A percentile compares a stretch with the other conserved stretches of the same genome.
phyloP scores from a whole-genome alignment of 1,140 invertebrate species.

The Anadara kagoshimensis region DNA sequence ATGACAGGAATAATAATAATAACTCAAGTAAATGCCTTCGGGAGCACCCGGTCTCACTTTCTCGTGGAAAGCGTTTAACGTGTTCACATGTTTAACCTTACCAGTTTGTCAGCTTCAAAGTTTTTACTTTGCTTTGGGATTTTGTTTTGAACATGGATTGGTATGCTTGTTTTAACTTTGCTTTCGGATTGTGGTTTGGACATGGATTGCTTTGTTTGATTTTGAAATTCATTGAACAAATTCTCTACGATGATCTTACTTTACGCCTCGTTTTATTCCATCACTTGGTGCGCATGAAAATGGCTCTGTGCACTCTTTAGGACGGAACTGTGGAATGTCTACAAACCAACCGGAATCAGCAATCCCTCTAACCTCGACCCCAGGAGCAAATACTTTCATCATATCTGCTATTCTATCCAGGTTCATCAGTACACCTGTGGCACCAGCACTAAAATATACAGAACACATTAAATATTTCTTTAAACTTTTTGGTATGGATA shows the following conservation, averaged over 20 bases:
- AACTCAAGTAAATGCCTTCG: neutral
- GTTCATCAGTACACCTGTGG: constrained; percentile 92
- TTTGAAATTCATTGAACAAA: neutral
- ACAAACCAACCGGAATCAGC: constrained; percentile 96
- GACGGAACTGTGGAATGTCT: constrained; percentile 84
- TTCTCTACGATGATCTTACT: constrained; percentile 66
- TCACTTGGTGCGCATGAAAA: constrained; percentile 78
- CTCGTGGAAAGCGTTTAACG: neutral
- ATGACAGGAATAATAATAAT: no score
- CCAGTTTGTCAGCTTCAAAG: no score
- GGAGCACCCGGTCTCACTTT: neutral
- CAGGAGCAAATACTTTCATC: constrained; percentile 76
- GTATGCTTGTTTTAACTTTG: no score
- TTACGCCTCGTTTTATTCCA: constrained; percentile 84
- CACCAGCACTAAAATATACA: constrained; percentile 84
- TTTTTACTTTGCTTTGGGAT: no score
- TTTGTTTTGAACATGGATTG: no score
- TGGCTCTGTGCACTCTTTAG: constrained; percentile 72
- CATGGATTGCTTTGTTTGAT: no score
- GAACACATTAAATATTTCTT: neutral
- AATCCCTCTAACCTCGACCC: constrained; percentile 85
- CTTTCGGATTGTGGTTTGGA: no score
- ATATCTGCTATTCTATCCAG: constrained; percentile 85
- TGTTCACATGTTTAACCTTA: no score
- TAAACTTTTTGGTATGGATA: no score